Base-by-base conservation (phyloP, 2,797 vertebrate species). In the Spheniscus humboldti region DNA sequence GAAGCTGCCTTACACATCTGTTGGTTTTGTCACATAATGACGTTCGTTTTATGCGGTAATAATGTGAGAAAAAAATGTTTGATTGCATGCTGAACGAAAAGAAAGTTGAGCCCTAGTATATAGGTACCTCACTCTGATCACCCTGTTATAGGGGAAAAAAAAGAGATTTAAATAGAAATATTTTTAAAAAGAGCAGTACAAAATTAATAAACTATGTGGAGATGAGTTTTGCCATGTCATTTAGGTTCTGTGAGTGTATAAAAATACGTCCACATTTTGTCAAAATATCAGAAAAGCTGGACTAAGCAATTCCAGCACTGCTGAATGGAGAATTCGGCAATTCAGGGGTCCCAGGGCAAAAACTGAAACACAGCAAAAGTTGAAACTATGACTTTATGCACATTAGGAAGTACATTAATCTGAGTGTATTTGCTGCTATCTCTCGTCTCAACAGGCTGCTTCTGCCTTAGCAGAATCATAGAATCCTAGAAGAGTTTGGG, bases 101-200 rank as follows among this genome's bases (percentile, higher is more conserved):
- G 31, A 55, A 18, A 57, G 23, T 47, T 80, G 55, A 77, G 5
- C 8, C 22, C 7, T 13, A 28, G 62, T 22, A 37, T 37, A 41
- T n/a, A 16, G 14, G 7, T 28, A 13, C 20, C 45, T 80, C 59
- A 83, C 3, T 13, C 22, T 19, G 23, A n/a, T 43, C 23, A 5
- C 4, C 16, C 2, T 35, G 15, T 60, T 59, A 18, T 3, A 2
- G 3, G 1, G 3, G 12, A 13, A 19, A 4, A 0, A 5, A 25
- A 1, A 4, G 11, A 12, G 33, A 0, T 6, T 10, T 67, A 37
- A 59, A 18, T 5, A 63, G 2, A 75, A 63, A 37, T 37, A 7
- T 17, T n/a, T 92, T 66, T 47, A 0, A 2, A 56, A 66, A 57
- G 2, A 81, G 7, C 18, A 39, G 3, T 16, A 11, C 2, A 15